Percentiles rank a stretch among this genome's conserved stretches.
Evolutionary conservation across 2,888 invertebrate genomes (phyloP).

Genomic region (Odontocolon sp.): DNA sequence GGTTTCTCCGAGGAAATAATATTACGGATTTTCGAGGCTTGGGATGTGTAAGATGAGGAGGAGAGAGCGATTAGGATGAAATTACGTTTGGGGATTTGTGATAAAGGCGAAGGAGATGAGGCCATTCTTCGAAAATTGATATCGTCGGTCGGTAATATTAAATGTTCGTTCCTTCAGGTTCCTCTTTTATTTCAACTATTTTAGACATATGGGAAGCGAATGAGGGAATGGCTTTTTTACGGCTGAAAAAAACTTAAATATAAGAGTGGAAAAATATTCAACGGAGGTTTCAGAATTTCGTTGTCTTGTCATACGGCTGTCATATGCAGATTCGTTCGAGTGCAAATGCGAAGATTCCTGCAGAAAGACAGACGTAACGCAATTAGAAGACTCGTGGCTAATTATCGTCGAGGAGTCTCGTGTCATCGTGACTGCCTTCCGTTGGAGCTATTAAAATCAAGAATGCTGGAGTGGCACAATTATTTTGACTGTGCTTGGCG

Average conservation of each 20-base stretch:
- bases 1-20: constrained; percentile 20
- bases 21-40: constrained; percentile 25
- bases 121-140: constrained; percentile 19
- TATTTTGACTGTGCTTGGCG: constrained; percentile 11
- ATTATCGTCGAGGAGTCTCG: constrained; percentile 3
- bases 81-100: constrained; percentile 24
- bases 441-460: constrained; percentile 14
- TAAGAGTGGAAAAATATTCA: no score
- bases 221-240: no score
- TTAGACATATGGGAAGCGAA: no score
- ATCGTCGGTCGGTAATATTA: neutral
- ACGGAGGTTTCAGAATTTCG: no score
- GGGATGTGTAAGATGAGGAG: neutral
- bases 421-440: neutral
- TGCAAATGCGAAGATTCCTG: neutral
- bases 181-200: neutral
- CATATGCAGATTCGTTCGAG: no score
- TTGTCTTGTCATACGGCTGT: no score
- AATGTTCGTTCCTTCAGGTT: neutral
- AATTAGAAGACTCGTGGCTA: constrained; percentile 16
- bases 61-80: constrained; percentile 25
- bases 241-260: no score
- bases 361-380: neutral
- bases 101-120: neutral
- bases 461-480: constrained; percentile 11